Conservation (phyloP, 2,797 vertebrate genomes). For the Furcifer pardalis region DNA sequence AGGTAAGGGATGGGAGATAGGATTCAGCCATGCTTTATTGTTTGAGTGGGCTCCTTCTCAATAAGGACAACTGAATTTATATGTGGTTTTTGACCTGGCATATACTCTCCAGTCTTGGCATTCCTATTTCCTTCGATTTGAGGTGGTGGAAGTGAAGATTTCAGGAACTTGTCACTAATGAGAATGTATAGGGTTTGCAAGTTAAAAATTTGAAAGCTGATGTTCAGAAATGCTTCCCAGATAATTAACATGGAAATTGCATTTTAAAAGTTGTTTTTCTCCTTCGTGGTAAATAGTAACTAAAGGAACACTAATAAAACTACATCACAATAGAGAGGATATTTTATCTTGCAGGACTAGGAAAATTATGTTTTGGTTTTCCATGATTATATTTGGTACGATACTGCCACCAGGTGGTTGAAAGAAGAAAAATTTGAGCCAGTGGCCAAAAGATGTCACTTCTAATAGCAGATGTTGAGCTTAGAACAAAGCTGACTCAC, state of each 20-base stretch:
- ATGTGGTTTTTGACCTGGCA: neutral
- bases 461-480: neutral
- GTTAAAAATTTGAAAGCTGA: neutral
- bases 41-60: neutral
- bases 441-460: conserved; percentile 6
- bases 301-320: neutral
- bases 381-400: conserved; percentile 32
- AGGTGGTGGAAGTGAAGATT: neutral
- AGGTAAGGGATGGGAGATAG: conserved; percentile 78
- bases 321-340: too few relatives aligned
- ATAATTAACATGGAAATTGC: neutral
- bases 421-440: conserved; percentile 19
- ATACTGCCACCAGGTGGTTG: conserved; percentile 80
- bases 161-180: neutral
- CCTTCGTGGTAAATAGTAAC: neutral
- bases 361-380: neutral
- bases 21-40: conserved; percentile 5
- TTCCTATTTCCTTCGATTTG: neutral
- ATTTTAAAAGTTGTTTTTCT: neutral
- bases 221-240: neutral
- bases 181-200: neutral
- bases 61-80: neutral
- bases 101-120: neutral
- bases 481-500: neutral
- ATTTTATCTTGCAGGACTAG: neutral